Evolutionary conservation across 2,797 vertebrate species (phyloP), one percentile per base, ranked within the genome.

Genomic region (Sphenodon punctatus): DNA sequence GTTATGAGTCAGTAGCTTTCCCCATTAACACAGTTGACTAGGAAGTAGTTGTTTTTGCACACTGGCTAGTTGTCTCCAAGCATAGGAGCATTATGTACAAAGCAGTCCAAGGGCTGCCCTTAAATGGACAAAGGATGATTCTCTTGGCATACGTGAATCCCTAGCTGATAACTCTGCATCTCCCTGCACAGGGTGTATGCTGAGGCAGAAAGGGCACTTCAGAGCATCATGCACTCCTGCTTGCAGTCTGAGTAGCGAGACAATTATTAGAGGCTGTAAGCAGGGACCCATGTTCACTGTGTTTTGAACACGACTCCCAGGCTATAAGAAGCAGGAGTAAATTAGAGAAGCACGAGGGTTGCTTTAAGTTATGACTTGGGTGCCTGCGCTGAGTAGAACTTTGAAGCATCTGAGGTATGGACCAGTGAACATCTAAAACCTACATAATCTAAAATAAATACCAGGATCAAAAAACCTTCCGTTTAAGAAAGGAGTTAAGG

Each of bases 331-430:
- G 9, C 53, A 30, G 32, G 17, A 20, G 7, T 46, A 46, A 46
- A 46, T 46, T 2, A 32, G 53, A 56, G 16, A 19, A 32, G 11
- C 53, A 30, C 53, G 30, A 32, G 55, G 17, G 10, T 27, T 10
- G 19, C 53, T 11, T 16, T 56, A 27, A 56, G 30, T 56, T 19
- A 56, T 34, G 10, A 30, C 30, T 30, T n/a, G n/a, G n/a, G 78
- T 85, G 81, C 67, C 80, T 80, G 59, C 45, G 48, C 13, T 49
- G 25, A 49, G 48, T 48, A n/a, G 48, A 48, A n/a, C 69, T 86
- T 72, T 84, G 59, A 82, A 72, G 71, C 59, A 90, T 41, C 70
- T 53, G 19, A 75, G 46, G 39, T 34, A 36, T 80, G 0, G 0
- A 48, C 48, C 1, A 8, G 63, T 45, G 27, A 87, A 72, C 63